These are phyloP conservation scores for Artibeus jamaicensis DNA, from an alignment of 2,797 vertebrate species.

Conservation along the genomic window DNA sequence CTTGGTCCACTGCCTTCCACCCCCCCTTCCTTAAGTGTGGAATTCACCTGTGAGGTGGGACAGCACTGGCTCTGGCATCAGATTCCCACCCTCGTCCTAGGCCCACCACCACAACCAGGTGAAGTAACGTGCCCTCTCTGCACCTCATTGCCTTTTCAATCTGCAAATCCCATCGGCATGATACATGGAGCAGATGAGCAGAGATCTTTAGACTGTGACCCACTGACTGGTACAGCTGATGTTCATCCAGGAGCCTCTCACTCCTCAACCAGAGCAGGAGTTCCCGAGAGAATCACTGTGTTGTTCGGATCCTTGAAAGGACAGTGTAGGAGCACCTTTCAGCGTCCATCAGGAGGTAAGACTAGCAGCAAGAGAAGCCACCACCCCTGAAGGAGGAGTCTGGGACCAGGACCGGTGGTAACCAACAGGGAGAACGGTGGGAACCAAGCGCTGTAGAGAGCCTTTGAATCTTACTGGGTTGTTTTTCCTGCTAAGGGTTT, in stretches of 20 bases:
- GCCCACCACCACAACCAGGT: no score
- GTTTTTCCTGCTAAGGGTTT: not conserved
- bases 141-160: not conserved
- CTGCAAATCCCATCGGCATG: not conserved
- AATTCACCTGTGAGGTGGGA: not conserved
- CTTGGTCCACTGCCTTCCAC: not conserved
- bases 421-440: not conserved
- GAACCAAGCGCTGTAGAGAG: not conserved
- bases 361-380: not conserved
- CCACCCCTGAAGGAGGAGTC: not conserved
- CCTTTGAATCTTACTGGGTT: not conserved
- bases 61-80: not conserved
- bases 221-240: not conserved
- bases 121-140: not conserved
- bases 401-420: no score
- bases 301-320: not conserved
- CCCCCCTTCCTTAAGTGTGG: not conserved
- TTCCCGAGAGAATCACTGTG: rapidly evolving
- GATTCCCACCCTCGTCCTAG: not conserved
- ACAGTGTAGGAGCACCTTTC: not conserved
- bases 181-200: not conserved
- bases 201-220: not conserved
- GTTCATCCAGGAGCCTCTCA: not conserved
- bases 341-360: not conserved
- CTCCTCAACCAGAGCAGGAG: not conserved